phyloP scores from a whole-genome alignment of 2,797 vertebrate species.

The Trachurus trachurus region DNA sequence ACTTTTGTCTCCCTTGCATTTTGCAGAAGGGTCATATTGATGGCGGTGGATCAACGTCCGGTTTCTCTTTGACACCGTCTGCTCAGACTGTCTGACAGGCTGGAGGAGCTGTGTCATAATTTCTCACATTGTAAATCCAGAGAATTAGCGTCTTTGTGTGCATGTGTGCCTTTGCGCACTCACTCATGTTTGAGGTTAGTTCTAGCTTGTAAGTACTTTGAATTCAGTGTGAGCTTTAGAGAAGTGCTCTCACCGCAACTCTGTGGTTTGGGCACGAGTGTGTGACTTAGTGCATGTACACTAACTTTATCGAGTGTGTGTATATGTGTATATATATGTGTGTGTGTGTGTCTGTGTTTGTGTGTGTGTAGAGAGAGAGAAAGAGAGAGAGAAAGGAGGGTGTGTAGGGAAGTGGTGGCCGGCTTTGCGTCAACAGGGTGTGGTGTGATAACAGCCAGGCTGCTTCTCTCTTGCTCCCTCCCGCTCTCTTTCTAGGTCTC shows the following conservation, averaged over 20 bases:
- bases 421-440: constrained; percentile 83
- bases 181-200: constrained; percentile 33
- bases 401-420: constrained; percentile 74
- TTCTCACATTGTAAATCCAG: neutral
- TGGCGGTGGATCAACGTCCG: neutral
- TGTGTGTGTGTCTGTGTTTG: constrained; percentile 36
- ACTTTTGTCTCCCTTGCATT: no score
- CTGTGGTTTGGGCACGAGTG: constrained; percentile 26
- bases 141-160: neutral
- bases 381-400: constrained; percentile 56
- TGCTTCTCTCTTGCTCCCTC: constrained; percentile 56
- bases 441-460: constrained; percentile 83
- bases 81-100: neutral
- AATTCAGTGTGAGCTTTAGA: constrained; percentile 43
- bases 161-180: neutral
- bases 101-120: neutral
- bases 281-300: constrained; percentile 5
- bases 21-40: no score
- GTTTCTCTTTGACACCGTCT: neutral
- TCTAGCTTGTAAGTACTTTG: constrained; percentile 13
- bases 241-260: constrained; percentile 40
- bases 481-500: constrained; percentile 22
- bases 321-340: neutral
- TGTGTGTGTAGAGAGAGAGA: constrained; percentile 45
- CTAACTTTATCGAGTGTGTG: neutral